phyloP scores from a whole-genome alignment of 2,888 invertebrate genomes.

The Phragmatobia fuliginosa region DNA sequence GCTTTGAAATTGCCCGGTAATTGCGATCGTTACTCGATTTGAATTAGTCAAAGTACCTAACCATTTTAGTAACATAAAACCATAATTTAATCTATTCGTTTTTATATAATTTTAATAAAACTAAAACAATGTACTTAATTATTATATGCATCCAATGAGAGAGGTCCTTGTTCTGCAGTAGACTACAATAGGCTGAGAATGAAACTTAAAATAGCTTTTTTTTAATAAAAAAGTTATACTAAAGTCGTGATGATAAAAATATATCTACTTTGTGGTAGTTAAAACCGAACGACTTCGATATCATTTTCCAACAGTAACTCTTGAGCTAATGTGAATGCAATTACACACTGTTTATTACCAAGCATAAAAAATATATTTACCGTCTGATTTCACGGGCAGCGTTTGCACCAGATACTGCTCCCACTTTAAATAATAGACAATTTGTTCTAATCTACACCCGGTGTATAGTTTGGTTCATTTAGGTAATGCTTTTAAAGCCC shows the following conservation, averaged over 20 bases:
- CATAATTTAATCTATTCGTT: too few relatives aligned
- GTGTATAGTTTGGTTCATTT: constrained; percentile 42
- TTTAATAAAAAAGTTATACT: neutral
- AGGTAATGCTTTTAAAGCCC: constrained; percentile 50
- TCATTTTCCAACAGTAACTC: neutral
- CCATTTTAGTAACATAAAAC: too few relatives aligned
- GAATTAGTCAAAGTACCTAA: too few relatives aligned
- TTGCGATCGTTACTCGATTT: neutral
- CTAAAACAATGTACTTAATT: too few relatives aligned
- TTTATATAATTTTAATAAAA: too few relatives aligned
- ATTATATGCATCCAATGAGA: too few relatives aligned
- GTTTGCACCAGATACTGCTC: constrained; percentile 16
- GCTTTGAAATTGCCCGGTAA: neutral
- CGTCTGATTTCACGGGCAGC: constrained; percentile 13
- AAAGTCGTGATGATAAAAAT: neutral
- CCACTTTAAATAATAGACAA: constrained; percentile 37
- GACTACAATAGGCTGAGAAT: too few relatives aligned
- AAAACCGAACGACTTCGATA: neutral
- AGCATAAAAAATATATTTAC: neutral
- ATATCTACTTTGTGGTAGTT: neutral
- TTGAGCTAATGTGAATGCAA: neutral
- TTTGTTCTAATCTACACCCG: constrained; percentile 45
- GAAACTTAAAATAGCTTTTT: too few relatives aligned
- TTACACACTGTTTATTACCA: neutral
- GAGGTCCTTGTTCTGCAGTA: too few relatives aligned